These are phyloP conservation scores for Labia minor DNA, from an alignment of 2,888 invertebrate species.

Conservation along the genomic window DNA sequence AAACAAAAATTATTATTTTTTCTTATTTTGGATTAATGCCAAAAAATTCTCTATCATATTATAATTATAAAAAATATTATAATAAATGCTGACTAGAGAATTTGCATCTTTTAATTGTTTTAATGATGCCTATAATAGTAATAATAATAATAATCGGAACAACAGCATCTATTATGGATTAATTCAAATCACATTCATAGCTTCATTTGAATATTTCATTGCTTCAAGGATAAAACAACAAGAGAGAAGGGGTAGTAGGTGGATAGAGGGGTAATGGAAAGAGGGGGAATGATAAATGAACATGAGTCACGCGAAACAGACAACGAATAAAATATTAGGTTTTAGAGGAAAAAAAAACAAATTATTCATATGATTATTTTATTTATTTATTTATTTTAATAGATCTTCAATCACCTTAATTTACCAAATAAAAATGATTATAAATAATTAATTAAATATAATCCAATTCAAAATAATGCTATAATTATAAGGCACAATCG, in stretches of 20 bases:
- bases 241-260: background rate
- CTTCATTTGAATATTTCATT: conserved; percentile 3
- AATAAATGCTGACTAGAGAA: too few species aligned
- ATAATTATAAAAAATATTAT: too few species aligned
- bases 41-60: too few species aligned
- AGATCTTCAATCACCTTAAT: too few species aligned
- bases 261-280: background rate
- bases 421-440: too few species aligned
- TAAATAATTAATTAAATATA: too few species aligned
- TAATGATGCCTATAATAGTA: too few species aligned
- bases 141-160: too few species aligned
- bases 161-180: background rate
- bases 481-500: too few species aligned
- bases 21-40: background rate
- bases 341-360: background rate
- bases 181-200: conserved; percentile 13
- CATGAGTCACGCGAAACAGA: conserved; percentile 1
- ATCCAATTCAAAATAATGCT: too few species aligned
- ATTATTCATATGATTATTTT: background rate
- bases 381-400: background rate
- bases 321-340: conserved; percentile 4
- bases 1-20: background rate
- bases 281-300: conserved; percentile 5
- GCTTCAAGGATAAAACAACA: background rate
- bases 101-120: too few species aligned